Base-by-base conservation (phyloP, 2,113 vertebrate genomes). In the Ceyx cyanopectus region DNA sequence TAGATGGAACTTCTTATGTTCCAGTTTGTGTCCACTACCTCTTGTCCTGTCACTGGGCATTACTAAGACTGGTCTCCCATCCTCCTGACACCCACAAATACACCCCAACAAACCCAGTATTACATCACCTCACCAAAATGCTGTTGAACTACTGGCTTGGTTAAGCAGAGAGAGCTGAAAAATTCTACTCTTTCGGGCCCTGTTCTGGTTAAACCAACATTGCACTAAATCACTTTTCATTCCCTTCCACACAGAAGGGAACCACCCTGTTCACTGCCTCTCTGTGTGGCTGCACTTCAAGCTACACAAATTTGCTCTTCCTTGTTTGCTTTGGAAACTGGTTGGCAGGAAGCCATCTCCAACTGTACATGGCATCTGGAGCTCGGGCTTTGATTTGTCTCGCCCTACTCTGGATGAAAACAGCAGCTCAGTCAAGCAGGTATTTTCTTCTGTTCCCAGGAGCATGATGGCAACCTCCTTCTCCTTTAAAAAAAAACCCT, bases 271-370 rank as follows among this genome's bases (percentile, higher is more conserved):
- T 93, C 83, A 29, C 82, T 83, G 87, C 72, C 82, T 95, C 87
- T 14, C 63, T 87, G 68, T 80, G 87, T 70, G 75, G 85, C 87
- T 96, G 73, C 50, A 67, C 76, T 95, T 94, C 56, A 57, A 34
- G 85, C 81, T 80, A 70, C 29, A 6, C 61, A 88, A 86, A 87
- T 90, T 88, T 85, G 61, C 65, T 88, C 77, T 94, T 95, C 92
- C 83, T 94, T 96, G 83, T 96, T 96, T 96, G 96, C 88, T 95
- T 95, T 96, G 87, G 94, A 96, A 94, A 95, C 92, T 78, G 6
- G 0, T 27, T 94, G 94, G 94, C 96, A 65, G 73, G 73, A 83
- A 88, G 73, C 94, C 94, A 91, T 83, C 92, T 94, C 90, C 85
- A 94, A 95, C 92, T 81, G 53, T 13, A 91, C 48, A 37, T 75